A percentile compares a stretch with the other conserved stretches of the same genome.
Evolutionary conservation across 2,888 invertebrate species (phyloP).

Genomic region (Latrodectus elegans): DNA sequence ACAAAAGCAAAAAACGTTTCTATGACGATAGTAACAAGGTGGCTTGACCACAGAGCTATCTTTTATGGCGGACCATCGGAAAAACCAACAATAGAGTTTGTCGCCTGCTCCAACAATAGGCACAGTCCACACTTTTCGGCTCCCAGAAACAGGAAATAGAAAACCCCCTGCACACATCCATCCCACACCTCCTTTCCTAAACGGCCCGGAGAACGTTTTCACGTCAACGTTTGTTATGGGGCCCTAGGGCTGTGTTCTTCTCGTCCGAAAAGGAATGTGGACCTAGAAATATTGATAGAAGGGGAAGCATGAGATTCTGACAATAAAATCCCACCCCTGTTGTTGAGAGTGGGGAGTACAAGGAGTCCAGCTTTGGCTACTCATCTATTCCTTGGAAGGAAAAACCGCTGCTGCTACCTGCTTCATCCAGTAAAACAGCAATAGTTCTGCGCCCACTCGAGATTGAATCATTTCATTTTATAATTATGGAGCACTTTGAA

Average conservation of each 20-base stretch:
- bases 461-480: too few species aligned
- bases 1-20: slow-evolving; percentile 45
- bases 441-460: too few species aligned
- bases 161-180: slow-evolving; percentile 12
- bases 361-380: slow-evolving; percentile 27
- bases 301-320: slow-evolving; percentile 35
- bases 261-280: slow-evolving; percentile 27
- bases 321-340: slow-evolving; percentile 53
- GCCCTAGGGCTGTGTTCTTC: slow-evolving; percentile 61
- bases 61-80: slow-evolving; percentile 61
- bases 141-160: slow-evolving; percentile 56
- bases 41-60: slow-evolving; percentile 65
- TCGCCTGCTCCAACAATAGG: slow-evolving; percentile 58
- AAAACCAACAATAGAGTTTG: slow-evolving; percentile 67
- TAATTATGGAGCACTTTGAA: too few species aligned
- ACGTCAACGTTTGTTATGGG: slow-evolving; percentile 63
- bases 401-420: too few species aligned
- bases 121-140: slow-evolving; percentile 44
- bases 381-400: background rate
- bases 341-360: background rate
- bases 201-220: slow-evolving; percentile 38
- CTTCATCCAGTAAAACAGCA: too few species aligned
- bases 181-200: slow-evolving; percentile 18
- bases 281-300: slow-evolving; percentile 22
- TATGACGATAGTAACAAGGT: slow-evolving; percentile 66